Evolutionary conservation across 1,140 invertebrate species (phyloP).

Genomic region (Caenorhabditis latens): DNA sequence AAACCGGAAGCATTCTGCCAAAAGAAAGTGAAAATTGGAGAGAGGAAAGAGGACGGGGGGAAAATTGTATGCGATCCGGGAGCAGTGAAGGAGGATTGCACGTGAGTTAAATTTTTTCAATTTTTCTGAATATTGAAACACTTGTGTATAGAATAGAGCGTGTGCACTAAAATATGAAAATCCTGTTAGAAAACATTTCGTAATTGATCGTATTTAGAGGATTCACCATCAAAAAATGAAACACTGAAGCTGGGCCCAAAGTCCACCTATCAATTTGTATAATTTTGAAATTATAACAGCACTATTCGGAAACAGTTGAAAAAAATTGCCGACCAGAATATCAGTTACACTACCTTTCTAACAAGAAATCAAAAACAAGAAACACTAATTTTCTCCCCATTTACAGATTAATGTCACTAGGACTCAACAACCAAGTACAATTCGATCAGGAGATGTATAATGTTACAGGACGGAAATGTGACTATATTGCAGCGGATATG

Average conservation of each 20-base stretch:
- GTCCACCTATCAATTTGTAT: too few relatives aligned
- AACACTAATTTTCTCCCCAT: too few relatives aligned
- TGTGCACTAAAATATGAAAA: neutral
- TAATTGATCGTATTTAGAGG: neutral
- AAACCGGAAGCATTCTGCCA: conserved; percentile 18
- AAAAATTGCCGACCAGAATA: neutral
- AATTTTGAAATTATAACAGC: too few relatives aligned
- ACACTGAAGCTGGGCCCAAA: too few relatives aligned
- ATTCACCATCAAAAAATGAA: too few relatives aligned
- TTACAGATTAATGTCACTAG: conserved; percentile 24
- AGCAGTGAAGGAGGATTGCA: conserved; percentile 37
- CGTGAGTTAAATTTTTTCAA: neutral
- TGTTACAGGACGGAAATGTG: conserved; percentile 9
- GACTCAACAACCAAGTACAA: conserved; percentile 17
- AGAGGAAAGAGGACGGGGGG: conserved; percentile 10
- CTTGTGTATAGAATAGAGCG: neutral
- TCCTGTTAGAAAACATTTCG: neutral
- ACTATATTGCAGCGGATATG: neutral
- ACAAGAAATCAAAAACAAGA: too few relatives aligned
- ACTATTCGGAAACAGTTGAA: neutral
- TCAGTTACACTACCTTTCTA: too few relatives aligned
- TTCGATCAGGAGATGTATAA: conserved; percentile 20
- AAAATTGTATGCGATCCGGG: conserved; percentile 4
- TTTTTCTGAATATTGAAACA: neutral
- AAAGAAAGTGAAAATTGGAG: conserved; percentile 19